These are phyloP conservation scores for Caenorhabditis sp. DNA, from an alignment of 2,888 invertebrate species.

Conservation along the genomic window DNA sequence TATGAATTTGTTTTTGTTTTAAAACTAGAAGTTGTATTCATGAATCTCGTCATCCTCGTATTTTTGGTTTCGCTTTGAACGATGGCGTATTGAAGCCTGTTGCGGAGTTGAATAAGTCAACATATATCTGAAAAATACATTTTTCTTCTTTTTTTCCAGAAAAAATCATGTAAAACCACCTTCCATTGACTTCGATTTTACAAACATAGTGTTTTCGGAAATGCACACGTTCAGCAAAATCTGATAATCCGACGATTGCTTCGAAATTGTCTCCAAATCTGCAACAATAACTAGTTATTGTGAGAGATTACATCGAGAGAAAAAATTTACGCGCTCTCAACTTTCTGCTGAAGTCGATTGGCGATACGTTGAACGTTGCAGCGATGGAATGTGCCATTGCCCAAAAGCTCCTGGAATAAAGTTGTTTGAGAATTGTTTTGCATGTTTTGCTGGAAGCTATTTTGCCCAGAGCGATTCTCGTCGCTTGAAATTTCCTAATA, in stretches of 20 bases:
- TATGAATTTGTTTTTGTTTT: not conserved
- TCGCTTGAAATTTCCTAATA: no score
- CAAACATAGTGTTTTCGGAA: constrained; percentile 41
- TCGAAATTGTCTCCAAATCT: constrained; percentile 37
- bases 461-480: no score
- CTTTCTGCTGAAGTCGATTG: constrained; percentile 30
- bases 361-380: constrained; percentile 41
- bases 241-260: constrained; percentile 32
- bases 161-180: constrained; percentile 13
- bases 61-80: constrained; percentile 9
- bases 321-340: constrained; percentile 23
- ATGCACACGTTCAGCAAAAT: constrained; percentile 39
- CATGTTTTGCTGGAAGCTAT: not conserved
- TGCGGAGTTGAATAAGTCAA: constrained; percentile 35
- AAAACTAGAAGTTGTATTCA: constrained; percentile 31
- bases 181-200: constrained; percentile 42
- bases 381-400: constrained; percentile 34
- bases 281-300: not conserved
- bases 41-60: constrained; percentile 14
- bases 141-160: no score
- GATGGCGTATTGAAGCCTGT: constrained; percentile 4
- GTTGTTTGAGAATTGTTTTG: not conserved
- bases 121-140: constrained; percentile 25
- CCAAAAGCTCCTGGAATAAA: constrained; percentile 24
- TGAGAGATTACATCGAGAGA: not conserved